These are phyloP conservation scores for Troilus luridus DNA, from an alignment of 2,888 invertebrate genomes.

Conservation along the genomic window DNA sequence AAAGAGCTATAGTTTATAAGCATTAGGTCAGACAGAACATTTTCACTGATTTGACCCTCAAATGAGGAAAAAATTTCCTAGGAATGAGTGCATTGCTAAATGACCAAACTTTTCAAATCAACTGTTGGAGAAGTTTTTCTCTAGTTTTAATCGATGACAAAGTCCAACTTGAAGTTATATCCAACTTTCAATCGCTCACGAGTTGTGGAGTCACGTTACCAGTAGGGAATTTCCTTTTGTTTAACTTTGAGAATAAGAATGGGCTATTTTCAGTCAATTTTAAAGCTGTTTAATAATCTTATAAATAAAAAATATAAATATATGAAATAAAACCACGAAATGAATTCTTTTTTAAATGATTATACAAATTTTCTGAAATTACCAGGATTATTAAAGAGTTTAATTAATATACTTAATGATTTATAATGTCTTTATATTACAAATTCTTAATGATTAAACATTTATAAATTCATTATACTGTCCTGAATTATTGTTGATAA, in stretches of 20 bases:
- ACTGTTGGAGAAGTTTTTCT: constrained; percentile 2
- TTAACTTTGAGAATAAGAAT: neutral
- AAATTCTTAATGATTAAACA: no score
- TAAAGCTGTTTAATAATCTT: neutral
- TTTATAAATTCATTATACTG: no score
- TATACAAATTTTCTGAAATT: no score
- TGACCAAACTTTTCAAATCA: constrained; percentile 35
- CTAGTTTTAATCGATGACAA: constrained; percentile 37
- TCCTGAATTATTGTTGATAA: no score
- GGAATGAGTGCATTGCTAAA: constrained; percentile 14
- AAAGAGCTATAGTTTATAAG: neutral
- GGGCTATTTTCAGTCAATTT: neutral
- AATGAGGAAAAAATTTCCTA: constrained; percentile 24
- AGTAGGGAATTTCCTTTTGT: neutral
- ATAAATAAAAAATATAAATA: no score
- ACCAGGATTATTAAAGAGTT: no score
- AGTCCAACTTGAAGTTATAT: constrained; percentile 22
- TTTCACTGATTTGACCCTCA: neutral
- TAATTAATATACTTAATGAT: no score
- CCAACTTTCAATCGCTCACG: constrained; percentile 10
- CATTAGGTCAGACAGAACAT: neutral
- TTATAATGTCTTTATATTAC: no score
- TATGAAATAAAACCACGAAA: no score
- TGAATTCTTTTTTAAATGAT: no score
- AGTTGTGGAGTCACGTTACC: neutral